Conservation (phyloP, 2,888 invertebrate species). For the Agrotis exclamationis region DNA sequence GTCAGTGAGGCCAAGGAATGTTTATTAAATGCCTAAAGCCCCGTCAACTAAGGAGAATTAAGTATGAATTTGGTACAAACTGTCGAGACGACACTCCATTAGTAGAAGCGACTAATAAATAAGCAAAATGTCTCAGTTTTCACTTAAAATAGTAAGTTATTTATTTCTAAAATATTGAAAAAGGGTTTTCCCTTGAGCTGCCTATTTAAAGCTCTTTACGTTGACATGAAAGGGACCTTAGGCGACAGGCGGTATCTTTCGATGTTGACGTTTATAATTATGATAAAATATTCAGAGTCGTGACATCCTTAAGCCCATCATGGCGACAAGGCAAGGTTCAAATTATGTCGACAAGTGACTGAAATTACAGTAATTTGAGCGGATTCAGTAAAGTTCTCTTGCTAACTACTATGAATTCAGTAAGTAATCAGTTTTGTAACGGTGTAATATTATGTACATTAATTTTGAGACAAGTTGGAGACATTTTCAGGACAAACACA, state of each 20-base stretch:
- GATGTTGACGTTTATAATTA: conserved; percentile 20
- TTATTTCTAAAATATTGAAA: conserved; percentile 34
- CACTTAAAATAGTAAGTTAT: conserved; percentile 43
- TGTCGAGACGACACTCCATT: conserved; percentile 41
- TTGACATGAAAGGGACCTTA: background rate
- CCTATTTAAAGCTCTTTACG: conserved; percentile 16
- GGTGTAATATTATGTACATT: background rate
- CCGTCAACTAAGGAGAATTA: conserved; percentile 49
- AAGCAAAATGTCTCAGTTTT: conserved; percentile 33
- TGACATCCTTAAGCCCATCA: no score
- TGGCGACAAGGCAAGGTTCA: background rate
- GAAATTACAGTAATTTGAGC: background rate
- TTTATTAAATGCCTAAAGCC: conserved; percentile 42
- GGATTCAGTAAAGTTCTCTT: background rate
- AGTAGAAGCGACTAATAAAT: conserved; percentile 34
- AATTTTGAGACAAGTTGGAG: no score
- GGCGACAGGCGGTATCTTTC: background rate
- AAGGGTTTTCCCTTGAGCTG: conserved; percentile 12
- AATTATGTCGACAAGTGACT: background rate
- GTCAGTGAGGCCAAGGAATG: conserved; percentile 35
- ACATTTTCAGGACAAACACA: no score
- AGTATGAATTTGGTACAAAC: conserved; percentile 43
- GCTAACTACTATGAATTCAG: background rate
- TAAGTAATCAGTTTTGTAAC: background rate
- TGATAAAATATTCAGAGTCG: conserved; percentile 5